A percentile compares a stretch with the other conserved stretches of the same genome.
phyloP scores from a whole-genome alignment of 1,140 invertebrate species.

The Hycleus phaleratus region DNA sequence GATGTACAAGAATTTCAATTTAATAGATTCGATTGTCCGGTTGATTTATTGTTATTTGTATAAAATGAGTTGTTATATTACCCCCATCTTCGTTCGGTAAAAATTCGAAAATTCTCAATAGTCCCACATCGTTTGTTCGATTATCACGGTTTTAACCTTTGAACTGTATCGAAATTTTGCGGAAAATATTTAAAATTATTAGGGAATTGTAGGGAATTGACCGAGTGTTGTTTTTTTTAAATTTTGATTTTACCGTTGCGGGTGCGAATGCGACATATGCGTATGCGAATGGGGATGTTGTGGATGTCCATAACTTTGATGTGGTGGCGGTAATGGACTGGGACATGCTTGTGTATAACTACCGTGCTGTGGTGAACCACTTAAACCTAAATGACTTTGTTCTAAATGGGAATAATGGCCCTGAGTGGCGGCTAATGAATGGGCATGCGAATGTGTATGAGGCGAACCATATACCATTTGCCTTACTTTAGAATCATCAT shows the following conservation, averaged over 20 bases:
- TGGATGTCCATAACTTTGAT: slow-evolving; percentile 53
- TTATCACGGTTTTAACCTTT: too few species aligned
- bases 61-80: neutral
- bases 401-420: slow-evolving; percentile 37
- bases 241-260: slow-evolving; percentile 53
- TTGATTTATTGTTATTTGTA: too few species aligned
- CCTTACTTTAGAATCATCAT: slow-evolving; percentile 93
- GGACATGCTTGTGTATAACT: slow-evolving; percentile 51
- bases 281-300: slow-evolving; percentile 53
- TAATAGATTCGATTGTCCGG: too few species aligned
- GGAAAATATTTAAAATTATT: too few species aligned
- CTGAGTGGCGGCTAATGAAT: slow-evolving; percentile 39
- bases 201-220: too few species aligned
- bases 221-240: too few species aligned
- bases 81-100: neutral
- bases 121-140: too few species aligned
- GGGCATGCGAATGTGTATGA: slow-evolving; percentile 51
- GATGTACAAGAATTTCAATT: too few species aligned
- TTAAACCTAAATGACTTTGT: slow-evolving; percentile 40
- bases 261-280: slow-evolving; percentile 57
- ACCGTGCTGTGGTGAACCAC: slow-evolving; percentile 52
- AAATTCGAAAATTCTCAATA: too few species aligned
- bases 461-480: slow-evolving; percentile 81
- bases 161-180: too few species aligned
- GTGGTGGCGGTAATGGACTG: slow-evolving; percentile 50